phyloP scores from a whole-genome alignment of 2,888 invertebrate genomes.

The Podotricha telesiphe region DNA sequence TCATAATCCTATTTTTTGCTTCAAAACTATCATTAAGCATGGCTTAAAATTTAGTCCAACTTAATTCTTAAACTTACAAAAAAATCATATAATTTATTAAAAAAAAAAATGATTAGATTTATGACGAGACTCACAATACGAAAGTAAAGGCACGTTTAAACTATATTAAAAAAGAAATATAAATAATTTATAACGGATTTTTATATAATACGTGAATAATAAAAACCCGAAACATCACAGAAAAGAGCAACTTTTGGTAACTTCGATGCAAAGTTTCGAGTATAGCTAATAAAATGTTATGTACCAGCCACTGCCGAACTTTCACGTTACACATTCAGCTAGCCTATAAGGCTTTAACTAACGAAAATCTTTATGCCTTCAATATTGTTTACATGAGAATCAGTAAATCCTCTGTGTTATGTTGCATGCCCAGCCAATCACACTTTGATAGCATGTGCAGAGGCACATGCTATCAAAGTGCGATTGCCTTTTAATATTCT shows the following conservation, averaged over 20 bases:
- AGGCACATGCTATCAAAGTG: too few species aligned
- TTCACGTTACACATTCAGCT: slow-evolving; percentile 34
- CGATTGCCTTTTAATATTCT: too few species aligned
- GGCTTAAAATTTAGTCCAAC: background rate
- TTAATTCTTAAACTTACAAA: background rate
- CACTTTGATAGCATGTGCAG: too few species aligned
- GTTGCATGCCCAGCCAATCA: too few species aligned
- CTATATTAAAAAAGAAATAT: too few species aligned
- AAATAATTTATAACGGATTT: background rate
- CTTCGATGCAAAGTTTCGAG: slow-evolving; percentile 36
- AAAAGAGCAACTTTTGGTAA: slow-evolving; percentile 16
- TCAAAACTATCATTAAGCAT: background rate
- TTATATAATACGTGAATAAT: background rate
- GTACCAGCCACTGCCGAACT: slow-evolving; percentile 39
- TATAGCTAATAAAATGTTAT: slow-evolving; percentile 46
- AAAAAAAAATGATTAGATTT: background rate
- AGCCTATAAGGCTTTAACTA: slow-evolving; percentile 44
- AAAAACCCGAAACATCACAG: background rate
- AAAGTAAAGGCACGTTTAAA: background rate
- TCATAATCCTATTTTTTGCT: background rate
- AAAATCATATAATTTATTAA: background rate
- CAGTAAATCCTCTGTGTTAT: too few species aligned
- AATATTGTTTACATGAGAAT: slow-evolving; percentile 58
- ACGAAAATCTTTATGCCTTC: slow-evolving; percentile 50
- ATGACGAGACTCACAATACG: background rate